Percentiles rank a stretch among this genome's conserved stretches.
Evolutionary conservation across 64 coral and sea anemone species (phyloP).

Genomic region (Acropora yongei): DNA sequence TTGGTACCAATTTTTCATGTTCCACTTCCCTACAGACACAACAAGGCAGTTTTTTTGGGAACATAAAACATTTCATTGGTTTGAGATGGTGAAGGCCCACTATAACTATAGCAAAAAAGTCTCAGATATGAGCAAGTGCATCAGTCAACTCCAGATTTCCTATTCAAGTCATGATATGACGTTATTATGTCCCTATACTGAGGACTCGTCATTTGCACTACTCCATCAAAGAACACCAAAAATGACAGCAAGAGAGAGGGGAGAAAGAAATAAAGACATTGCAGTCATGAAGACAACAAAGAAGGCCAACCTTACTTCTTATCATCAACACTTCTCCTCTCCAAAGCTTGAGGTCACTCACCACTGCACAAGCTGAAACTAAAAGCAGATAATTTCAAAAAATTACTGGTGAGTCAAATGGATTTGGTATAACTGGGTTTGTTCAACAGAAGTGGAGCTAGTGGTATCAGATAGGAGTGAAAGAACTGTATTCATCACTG

Average conservation of each 20-base stretch:
- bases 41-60: no score
- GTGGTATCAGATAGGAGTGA: conserved; percentile 51
- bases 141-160: conserved; percentile 50
- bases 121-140: neutral
- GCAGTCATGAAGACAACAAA: neutral
- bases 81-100: no score
- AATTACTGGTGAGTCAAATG: neutral
- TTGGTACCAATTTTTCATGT: no score
- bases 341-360: neutral
- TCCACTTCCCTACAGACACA: no score
- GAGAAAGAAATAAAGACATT: no score
- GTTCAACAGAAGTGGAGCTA: neutral
- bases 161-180: conserved; percentile 43
- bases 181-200: conserved; percentile 55
- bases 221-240: no score
- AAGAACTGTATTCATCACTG: conserved; percentile 26
- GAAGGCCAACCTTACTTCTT: neutral
- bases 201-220: conserved; percentile 41
- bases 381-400: no score
- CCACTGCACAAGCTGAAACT: neutral
- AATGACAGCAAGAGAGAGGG: no score
- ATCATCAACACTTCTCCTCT: neutral
- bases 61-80: no score
- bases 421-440: no score
- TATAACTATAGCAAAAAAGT: neutral